Evolutionary conservation across 2,797 vertebrate genomes (phyloP).

Genomic region (Cuculus canorus): DNA sequence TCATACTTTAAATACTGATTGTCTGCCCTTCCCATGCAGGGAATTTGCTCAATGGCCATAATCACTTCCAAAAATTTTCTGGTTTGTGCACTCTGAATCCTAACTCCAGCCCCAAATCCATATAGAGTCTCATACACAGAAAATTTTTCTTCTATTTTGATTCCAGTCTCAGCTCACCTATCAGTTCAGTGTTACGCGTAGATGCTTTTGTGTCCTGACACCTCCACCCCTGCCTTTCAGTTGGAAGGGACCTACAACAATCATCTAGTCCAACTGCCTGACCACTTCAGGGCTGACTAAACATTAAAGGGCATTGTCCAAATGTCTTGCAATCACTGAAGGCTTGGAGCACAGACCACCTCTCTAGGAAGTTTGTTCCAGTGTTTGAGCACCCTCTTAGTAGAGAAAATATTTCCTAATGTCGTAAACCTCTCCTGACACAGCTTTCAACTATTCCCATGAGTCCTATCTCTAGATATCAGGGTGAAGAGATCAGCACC

Average conservation of each 20-base stretch:
- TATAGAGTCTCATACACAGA: background rate
- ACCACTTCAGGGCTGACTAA: too few species aligned
- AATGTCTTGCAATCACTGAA: background rate
- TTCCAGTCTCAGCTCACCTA: background rate
- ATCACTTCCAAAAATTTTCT: background rate
- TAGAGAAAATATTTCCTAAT: background rate
- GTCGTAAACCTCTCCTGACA: background rate
- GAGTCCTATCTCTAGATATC: background rate
- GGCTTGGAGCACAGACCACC: background rate
- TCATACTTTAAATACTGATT: background rate
- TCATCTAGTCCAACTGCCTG: background rate
- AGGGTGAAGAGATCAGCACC: too few species aligned
- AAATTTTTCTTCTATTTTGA: background rate
- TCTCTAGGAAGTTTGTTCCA: background rate
- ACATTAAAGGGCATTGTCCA: background rate
- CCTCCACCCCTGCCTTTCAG: background rate
- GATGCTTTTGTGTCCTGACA: background rate
- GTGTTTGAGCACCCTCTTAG: background rate
- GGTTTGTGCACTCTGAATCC: background rate
- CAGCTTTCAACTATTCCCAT: background rate
- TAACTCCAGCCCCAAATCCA: background rate
- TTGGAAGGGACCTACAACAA: background rate
- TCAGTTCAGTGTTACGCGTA: background rate
- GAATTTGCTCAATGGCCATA: background rate
- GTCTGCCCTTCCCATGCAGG: background rate